A percentile compares a stretch with the other conserved stretches of the same genome.
phyloP scores from a whole-genome alignment of 2,797 vertebrate genomes.

The Gymnoscopelus microlampas region DNA sequence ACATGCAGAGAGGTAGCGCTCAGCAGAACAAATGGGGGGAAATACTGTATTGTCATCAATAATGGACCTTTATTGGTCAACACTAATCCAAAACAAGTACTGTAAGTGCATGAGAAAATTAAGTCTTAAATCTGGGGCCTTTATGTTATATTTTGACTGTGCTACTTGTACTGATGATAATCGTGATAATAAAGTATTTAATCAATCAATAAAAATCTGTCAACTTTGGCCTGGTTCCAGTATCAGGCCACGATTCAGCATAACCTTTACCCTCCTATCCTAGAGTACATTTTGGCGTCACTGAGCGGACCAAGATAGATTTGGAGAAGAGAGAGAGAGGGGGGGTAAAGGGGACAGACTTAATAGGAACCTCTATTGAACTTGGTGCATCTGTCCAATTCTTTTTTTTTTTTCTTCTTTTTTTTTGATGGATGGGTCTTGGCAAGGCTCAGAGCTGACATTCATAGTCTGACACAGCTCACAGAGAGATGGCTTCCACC shows the following conservation, averaged over 20 bases:
- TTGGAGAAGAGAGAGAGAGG: neutral
- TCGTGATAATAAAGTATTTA: too few relatives aligned
- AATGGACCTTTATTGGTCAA: too few relatives aligned
- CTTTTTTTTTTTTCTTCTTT: conserved; percentile 26
- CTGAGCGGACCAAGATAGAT: neutral
- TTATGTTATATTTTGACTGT: too few relatives aligned
- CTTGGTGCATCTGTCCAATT: conserved; percentile 59
- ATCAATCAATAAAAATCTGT: too few relatives aligned
- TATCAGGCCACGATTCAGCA: too few relatives aligned
- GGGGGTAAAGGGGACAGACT: neutral
- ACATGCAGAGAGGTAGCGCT: conserved; percentile 10
- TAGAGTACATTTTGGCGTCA: neutral
- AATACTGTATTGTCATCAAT: too few relatives aligned
- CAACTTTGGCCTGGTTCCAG: too few relatives aligned
- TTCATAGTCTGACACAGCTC: conserved; percentile 68
- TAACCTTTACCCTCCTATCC: conserved; percentile 2
- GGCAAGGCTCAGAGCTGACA: conserved; percentile 68
- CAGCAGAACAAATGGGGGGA: too few relatives aligned
- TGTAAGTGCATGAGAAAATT: too few relatives aligned
- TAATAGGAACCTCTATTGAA: conserved; percentile 51
- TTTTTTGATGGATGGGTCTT: conserved; percentile 59
- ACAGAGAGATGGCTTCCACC: conserved; percentile 63
- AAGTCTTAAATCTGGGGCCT: too few relatives aligned
- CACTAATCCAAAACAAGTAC: too few relatives aligned
- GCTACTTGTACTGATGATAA: too few relatives aligned